Percentiles rank a stretch among this genome's conserved stretches.
These are phyloP conservation scores for Furcifer pardalis DNA, from an alignment of 2,797 vertebrate genomes.

Conservation along the genomic window DNA sequence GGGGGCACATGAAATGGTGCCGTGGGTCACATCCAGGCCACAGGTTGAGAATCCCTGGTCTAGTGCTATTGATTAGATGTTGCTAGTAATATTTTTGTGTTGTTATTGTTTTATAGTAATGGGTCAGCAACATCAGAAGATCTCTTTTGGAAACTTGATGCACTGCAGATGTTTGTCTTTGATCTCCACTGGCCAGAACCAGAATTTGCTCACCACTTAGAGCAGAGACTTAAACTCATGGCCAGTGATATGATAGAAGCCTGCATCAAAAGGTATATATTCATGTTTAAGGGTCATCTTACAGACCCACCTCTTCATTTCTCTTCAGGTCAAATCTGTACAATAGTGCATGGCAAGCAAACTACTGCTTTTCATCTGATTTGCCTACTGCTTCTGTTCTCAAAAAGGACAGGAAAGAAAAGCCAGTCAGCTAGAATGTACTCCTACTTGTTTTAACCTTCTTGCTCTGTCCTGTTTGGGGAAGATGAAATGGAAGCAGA, in stretches of 20 bases:
- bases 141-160: conserved; percentile 97
- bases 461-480: not conserved
- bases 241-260: conserved; percentile 99
- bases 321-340: not conserved
- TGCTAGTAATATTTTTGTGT: conserved; percentile 80
- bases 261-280: conserved; percentile 91
- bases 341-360: not conserved
- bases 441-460: not conserved
- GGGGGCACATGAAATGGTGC: no score
- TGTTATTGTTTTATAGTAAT: conserved; percentile 81
- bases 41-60: no score
- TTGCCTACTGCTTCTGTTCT: not conserved
- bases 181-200: conserved; percentile 97
- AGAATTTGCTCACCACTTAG: conserved; percentile 95
- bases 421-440: not conserved
- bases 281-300: conserved; percentile 36
- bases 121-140: conserved; percentile 95
- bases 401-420: not conserved
- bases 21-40: no score
- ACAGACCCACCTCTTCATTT: not conserved
- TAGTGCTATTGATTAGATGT: conserved; percentile 65
- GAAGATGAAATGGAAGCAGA: not conserved
- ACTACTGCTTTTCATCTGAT: not conserved
- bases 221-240: conserved; percentile 98
- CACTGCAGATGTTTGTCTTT: conserved; percentile 93